Conservation (phyloP, 2,113 vertebrate genomes). For the Anguilla rostrata region DNA sequence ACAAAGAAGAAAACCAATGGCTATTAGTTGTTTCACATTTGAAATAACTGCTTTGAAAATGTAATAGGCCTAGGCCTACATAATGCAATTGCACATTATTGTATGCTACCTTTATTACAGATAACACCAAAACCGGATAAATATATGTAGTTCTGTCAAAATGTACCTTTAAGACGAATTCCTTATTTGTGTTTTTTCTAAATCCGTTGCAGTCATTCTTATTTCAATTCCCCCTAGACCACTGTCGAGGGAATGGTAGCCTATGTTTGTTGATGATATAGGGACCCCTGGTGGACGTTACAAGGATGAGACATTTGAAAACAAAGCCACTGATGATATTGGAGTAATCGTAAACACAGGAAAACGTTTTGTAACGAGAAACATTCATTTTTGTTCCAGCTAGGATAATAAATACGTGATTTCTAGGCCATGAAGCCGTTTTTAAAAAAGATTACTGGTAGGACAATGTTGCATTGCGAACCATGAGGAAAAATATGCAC, state of each 20-base stretch:
- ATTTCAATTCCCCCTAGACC: background rate
- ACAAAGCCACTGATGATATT: background rate
- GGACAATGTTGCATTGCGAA: background rate
- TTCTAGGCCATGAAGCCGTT: too few relatives aligned
- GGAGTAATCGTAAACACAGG: background rate
- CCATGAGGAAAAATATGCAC: background rate
- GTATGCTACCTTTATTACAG: background rate
- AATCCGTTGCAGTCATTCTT: background rate
- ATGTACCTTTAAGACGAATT: background rate
- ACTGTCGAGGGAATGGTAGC: background rate
- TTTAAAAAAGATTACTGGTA: background rate
- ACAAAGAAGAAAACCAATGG: background rate
- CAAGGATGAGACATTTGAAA: background rate
- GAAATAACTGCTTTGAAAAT: too few relatives aligned
- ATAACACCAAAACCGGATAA: background rate
- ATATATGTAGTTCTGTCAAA: background rate
- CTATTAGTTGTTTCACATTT: too few relatives aligned
- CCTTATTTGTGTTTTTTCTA: background rate
- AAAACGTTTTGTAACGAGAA: background rate
- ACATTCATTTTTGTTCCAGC: background rate
- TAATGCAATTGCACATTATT: too few relatives aligned
- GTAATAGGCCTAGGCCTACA: background rate
- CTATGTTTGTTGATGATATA: constrained; percentile 9
- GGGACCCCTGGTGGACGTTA: constrained; percentile 31
- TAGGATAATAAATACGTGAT: background rate